Conservation (phyloP, 2,888 invertebrate species). For the Gortyna flavago region DNA sequence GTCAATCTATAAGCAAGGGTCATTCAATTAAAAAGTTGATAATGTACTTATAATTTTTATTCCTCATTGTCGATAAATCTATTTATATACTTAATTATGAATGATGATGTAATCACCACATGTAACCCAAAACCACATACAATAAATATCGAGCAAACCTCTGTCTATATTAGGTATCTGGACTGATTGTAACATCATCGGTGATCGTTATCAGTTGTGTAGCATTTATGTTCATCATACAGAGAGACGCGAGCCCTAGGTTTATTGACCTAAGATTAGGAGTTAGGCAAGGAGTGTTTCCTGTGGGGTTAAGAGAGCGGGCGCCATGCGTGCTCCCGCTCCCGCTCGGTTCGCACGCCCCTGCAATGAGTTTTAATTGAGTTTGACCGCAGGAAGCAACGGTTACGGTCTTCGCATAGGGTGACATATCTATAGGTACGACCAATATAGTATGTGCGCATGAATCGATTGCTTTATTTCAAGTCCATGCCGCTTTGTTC, state of each 20-base stretch:
- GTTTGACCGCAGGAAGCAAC: slow-evolving; percentile 84
- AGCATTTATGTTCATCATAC: slow-evolving; percentile 55
- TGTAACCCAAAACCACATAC: slow-evolving; percentile 23
- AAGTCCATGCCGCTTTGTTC: not conserved
- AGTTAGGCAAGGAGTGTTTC: slow-evolving; percentile 82
- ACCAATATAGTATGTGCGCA: slow-evolving; percentile 16
- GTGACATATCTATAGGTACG: slow-evolving; percentile 78
- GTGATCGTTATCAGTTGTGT: slow-evolving; percentile 65
- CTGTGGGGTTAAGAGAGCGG: slow-evolving; percentile 81
- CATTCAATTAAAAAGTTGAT: slow-evolving; percentile 27
- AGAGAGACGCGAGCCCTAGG: slow-evolving; percentile 76
- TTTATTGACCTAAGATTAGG: slow-evolving; percentile 77
- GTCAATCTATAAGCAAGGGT: slow-evolving; percentile 16
- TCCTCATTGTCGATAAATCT: slow-evolving; percentile 10
- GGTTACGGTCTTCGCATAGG: slow-evolving; percentile 81
- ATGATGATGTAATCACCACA: slow-evolving; percentile 21
- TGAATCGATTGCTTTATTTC: slow-evolving; percentile 19
- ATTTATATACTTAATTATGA: not conserved
- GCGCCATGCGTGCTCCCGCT: slow-evolving; percentile 45
- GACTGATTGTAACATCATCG: slow-evolving; percentile 48
- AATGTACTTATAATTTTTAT: slow-evolving; percentile 7
- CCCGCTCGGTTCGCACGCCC: slow-evolving; percentile 85
- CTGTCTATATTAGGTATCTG: slow-evolving; percentile 55
- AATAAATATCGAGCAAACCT: slow-evolving; percentile 49
- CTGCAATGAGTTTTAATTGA: slow-evolving; percentile 89